Base-by-base conservation (phyloP, 1,140 invertebrate genomes). In the Popillia japonica region DNA sequence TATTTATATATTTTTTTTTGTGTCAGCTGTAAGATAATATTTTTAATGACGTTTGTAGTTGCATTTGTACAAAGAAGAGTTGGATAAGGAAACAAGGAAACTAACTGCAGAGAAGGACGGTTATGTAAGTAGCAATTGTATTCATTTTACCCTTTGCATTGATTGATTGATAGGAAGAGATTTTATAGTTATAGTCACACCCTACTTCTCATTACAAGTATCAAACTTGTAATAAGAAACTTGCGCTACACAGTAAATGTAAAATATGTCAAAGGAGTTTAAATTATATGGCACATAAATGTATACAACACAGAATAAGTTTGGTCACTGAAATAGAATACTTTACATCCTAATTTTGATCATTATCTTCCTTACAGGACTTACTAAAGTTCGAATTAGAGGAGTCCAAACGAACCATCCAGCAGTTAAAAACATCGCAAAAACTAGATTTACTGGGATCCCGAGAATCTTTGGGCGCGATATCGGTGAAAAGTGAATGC, bases 51-150 rank as follows among this genome's bases (percentile, higher is more conserved):
- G 9, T 81, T 82, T 82, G 20, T 77, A 88, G 87, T 83, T 88
- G 55, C 82, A 84, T 42, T 77, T 89, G 14, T 89, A 88, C 72
- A 85, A 84, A 78, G 85, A 87, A 73, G 88, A 89, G 82, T 81
- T 87, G n/a, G 85, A 84, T 4, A 88, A 88, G 79, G 86, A 88
- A 82, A 86, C 86, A 78, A 80, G 82, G 34, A 88, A 88, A 81
- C 59, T 84, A 0, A 81, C 80, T 40, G 44, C 61, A 40, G 82
- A 80, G 20, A 76, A 83, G 27, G 40, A 44, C 55, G 78, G 81
- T 74, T 80, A 59, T 11, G 79, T 81, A 78, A 80, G 61, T 68
- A 14, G 10, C n/a, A 10, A 2, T 2, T 17, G n/a, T 48, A 3
- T 68, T 68, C 22, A 22, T 64, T 55, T n/a, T n/a, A n/a, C n/a